A percentile compares a stretch with the other conserved stretches of the same genome.
Evolutionary conservation across 2,113 vertebrate species (phyloP).

Genomic region (Toxotes chatareus): DNA sequence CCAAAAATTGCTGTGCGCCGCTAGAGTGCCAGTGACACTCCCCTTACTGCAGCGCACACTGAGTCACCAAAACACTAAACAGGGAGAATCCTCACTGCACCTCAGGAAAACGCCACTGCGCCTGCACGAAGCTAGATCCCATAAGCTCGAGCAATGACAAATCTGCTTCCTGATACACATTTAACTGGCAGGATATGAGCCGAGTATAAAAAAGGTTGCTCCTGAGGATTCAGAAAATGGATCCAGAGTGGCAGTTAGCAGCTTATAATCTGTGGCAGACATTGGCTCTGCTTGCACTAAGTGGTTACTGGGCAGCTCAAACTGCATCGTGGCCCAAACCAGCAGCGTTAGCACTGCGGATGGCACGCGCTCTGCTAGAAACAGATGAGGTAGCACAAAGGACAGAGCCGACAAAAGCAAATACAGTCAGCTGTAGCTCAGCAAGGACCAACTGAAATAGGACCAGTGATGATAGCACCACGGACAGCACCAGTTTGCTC

Average conservation of each 20-base stretch:
- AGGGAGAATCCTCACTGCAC: conserved; percentile 52
- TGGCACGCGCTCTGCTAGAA: conserved; percentile 30
- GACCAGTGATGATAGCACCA: conserved; percentile 55
- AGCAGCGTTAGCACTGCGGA: conserved; percentile 58
- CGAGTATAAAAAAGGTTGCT: conserved; percentile 20
- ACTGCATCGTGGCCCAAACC: conserved; percentile 32
- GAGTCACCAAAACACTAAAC: conserved; percentile 45
- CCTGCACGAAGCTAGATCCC: conserved; percentile 24
- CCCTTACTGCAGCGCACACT: conserved; percentile 22
- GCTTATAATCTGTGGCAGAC: conserved; percentile 52
- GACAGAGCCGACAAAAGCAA: conserved; percentile 42
- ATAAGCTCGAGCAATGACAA: conserved; percentile 51
- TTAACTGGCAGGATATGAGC: conserved; percentile 52
- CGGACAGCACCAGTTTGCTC: conserved; percentile 59
- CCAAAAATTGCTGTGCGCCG: conserved; percentile 16
- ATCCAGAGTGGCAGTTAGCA: conserved; percentile 52
- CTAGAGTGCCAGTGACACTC: conserved; percentile 37
- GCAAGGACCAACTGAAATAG: conserved; percentile 54
- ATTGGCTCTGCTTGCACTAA: conserved; percentile 46
- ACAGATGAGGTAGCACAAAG: conserved; percentile 69
- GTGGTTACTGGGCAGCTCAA: conserved; percentile 47
- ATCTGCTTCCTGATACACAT: conserved; percentile 49
- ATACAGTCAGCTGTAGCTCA: conserved; percentile 65
- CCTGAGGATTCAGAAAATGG: conserved; percentile 28
- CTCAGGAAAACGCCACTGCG: conserved; percentile 47